Conservation (phyloP, 2,888 invertebrate species). For the Biston stratarius region DNA sequence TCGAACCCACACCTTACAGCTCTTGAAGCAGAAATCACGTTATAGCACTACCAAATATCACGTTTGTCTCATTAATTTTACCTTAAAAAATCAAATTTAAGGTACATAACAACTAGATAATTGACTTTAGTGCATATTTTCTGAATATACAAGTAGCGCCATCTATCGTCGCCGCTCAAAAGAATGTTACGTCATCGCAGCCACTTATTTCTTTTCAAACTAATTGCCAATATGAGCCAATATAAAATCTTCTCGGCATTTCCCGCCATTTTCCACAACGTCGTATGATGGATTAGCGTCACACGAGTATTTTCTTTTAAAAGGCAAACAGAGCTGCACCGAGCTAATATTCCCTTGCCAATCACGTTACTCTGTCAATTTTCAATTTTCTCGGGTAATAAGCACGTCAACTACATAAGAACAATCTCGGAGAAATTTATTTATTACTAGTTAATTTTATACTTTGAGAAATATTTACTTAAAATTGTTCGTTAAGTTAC, state of each 20-base stretch:
- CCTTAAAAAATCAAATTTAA: no score
- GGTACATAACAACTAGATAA: background rate
- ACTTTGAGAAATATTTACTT: background rate
- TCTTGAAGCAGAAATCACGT: no score
- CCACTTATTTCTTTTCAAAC: conserved; percentile 17
- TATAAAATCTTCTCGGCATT: conserved; percentile 46
- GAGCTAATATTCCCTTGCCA: conserved; percentile 84
- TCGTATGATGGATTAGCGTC: conserved; percentile 82
- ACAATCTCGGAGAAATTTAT: conserved; percentile 62
- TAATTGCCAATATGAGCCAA: conserved; percentile 44
- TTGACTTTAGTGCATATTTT: background rate
- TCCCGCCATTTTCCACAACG: conserved; percentile 49
- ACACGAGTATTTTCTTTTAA: conserved; percentile 70
- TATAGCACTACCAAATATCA: no score
- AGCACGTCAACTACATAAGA: conserved; percentile 75
- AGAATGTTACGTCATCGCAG: background rate
- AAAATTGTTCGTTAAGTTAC: background rate
- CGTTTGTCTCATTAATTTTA: no score
- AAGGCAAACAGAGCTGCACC: conserved; percentile 77
- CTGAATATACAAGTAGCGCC: conserved; percentile 20
- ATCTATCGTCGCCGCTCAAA: conserved; percentile 22
- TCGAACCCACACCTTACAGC: no score
- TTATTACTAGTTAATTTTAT: conserved; percentile 18
- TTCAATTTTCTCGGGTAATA: conserved; percentile 84
- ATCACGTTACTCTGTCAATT: conserved; percentile 83